Evolutionary conservation across 1,140 invertebrate species (phyloP).

Genomic region (Meloidogyne exigua): DNA sequence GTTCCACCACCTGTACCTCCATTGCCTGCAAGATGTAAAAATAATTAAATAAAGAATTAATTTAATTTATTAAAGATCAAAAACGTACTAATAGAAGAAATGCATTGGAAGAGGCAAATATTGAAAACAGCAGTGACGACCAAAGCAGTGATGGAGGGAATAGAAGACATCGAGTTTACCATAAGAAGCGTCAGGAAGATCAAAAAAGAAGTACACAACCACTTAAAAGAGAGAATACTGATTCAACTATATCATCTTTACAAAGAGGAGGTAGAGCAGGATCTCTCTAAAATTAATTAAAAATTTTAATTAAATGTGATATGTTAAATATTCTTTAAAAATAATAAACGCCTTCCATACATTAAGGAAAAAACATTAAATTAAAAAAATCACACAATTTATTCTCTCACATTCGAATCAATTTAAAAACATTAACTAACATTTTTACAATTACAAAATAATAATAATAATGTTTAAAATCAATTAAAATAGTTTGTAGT

Average conservation of each 20-base stretch:
- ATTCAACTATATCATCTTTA: conserved; percentile 18
- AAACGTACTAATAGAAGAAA: neutral
- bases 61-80: neutral
- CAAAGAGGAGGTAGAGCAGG: conserved; percentile 7
- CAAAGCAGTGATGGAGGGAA: conserved; percentile 1
- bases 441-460: no score
- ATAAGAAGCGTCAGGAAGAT: neutral
- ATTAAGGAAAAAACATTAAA: no score
- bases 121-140: neutral
- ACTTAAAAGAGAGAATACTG: conserved; percentile 16
- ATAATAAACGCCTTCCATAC: no score
- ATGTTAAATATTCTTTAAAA: neutral
- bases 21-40: conserved; percentile 18
- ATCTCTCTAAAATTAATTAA: neutral
- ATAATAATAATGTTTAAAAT: neutral
- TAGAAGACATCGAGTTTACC: conserved; percentile 1
- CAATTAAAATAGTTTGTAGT: no score
- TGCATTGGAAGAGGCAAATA: conserved; percentile 2
- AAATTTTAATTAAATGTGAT: neutral
- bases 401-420: neutral
- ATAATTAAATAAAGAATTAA: neutral
- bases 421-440: neutral
- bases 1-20: conserved; percentile 23
- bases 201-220: neutral
- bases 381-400: no score